Conservation (phyloP, 2,888 invertebrate species). For the Diaprepes abbreviatus region DNA sequence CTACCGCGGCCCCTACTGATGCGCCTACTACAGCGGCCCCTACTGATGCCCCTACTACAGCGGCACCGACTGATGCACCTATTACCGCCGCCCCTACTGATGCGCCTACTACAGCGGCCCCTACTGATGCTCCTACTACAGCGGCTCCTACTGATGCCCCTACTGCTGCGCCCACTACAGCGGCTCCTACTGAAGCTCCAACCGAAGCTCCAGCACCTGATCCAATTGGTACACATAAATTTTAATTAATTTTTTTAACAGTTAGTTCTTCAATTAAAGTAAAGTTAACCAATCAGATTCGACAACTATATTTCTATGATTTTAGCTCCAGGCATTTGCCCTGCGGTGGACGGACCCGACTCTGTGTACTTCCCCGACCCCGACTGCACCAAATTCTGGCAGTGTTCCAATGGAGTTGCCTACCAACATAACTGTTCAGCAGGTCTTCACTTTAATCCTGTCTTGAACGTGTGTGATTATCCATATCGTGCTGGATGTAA, state of each 20-base stretch:
- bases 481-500: slow-evolving; percentile 49
- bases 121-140: slow-evolving; percentile 15
- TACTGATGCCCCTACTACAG: background rate
- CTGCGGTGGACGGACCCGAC: slow-evolving; percentile 33
- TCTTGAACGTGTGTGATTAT: slow-evolving; percentile 54
- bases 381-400: slow-evolving; percentile 50
- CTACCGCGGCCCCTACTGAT: slow-evolving; percentile 16
- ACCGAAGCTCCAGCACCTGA: background rate
- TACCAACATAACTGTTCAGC: slow-evolving; percentile 51
- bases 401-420: slow-evolving; percentile 52
- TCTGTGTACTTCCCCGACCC: slow-evolving; percentile 48
- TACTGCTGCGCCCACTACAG: slow-evolving; percentile 6
- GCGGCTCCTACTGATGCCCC: background rate
- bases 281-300: too few relatives aligned
- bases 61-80: too few relatives aligned
- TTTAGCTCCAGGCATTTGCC: slow-evolving; percentile 10
- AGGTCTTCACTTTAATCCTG: slow-evolving; percentile 53
- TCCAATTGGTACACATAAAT: slow-evolving; percentile 1
- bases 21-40: slow-evolving; percentile 30
- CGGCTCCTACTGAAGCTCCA: slow-evolving; percentile 15
- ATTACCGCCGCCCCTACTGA: slow-evolving; percentile 24
- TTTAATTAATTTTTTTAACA: too few relatives aligned
- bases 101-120: slow-evolving; percentile 17
- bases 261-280: too few relatives aligned
- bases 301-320: too few relatives aligned